Conservation (phyloP, 2,888 invertebrate genomes). For the Chrysina gloriosa region DNA sequence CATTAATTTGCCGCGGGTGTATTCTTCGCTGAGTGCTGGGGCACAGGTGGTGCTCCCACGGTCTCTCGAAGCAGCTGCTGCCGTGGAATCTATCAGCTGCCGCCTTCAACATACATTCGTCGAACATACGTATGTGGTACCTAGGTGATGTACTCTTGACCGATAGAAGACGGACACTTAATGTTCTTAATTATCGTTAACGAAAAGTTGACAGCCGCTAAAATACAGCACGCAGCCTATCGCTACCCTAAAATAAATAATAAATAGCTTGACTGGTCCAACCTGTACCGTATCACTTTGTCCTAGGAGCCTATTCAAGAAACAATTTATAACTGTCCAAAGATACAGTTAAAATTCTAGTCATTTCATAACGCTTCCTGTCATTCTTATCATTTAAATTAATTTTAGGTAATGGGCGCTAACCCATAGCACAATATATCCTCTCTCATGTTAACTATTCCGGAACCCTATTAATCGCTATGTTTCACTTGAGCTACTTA, state of each 20-base stretch:
- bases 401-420: too few species aligned
- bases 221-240: neutral
- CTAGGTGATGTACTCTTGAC: constrained; percentile 1
- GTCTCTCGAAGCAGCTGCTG: constrained; percentile 53
- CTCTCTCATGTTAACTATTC: too few species aligned
- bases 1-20: constrained; percentile 49
- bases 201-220: constrained; percentile 7
- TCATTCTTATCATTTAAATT: neutral
- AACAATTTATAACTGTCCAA: neutral
- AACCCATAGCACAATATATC: too few species aligned
- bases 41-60: constrained; percentile 56
- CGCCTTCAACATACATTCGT: constrained; percentile 40
- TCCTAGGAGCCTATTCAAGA: neutral
- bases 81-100: constrained; percentile 51
- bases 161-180: constrained; percentile 6
- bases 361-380: neutral
- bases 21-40: constrained; percentile 47
- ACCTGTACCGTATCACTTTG: too few species aligned
- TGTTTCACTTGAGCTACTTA: too few species aligned
- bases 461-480: too few species aligned
- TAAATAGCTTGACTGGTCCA: neutral
- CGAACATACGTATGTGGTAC: constrained; percentile 14
- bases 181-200: constrained; percentile 13
- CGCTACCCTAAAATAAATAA: neutral
- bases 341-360: neutral